Evolutionary conservation across 2,113 vertebrate genomes (phyloP), one percentile per base, ranked within the genome.

Genomic region (Forbesichthys agassizii): DNA sequence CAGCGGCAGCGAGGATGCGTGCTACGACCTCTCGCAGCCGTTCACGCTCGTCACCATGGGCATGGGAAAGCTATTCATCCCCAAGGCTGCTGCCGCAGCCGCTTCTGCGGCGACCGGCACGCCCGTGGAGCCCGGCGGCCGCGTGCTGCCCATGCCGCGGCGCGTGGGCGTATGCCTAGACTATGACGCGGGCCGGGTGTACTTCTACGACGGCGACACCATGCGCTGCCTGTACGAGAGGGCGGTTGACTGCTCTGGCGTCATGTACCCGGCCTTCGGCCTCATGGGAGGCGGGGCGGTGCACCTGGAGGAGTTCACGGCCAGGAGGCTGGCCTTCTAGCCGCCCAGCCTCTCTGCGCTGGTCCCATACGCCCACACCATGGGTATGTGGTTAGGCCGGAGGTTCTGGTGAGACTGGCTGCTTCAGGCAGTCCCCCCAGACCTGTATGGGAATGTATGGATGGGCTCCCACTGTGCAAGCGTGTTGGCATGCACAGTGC

Each of bases 151-250:
- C 55, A 91, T 97, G 90, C 98, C 98, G 0, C 86, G 88, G 0
- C 89, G 92, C n/a, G 77, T 99, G 66, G 97, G 97, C 1, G 73
- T 99, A n/a, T 96, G 94, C 65, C 92, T 99, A 0, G 96, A 99
- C 88, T 95, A 91, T 46, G 97, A 99, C 1, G 93, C 91, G 1
- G 93, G 96, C 63, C 94, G 88, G 33, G 95, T 98, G 66, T 93
- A 88, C 33, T 99, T 99, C 85, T 97, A 96, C 0, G 94, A 99
- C 0, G 93, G 92, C 1, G 94, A 94, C 75, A 66, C 64, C 73
- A 98, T 99, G 96, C 92, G 92, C 84, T 97, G 95, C 89, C 93
- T 99, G 61, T 98, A 95, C 0, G 96, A 98, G 79, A 93, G 96
- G 3, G 93, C 93, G 61, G 94, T 98, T 77, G 96, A 99, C 69